Evolutionary conservation across 2,888 invertebrate genomes (phyloP).

Genomic region (Nephrocerus scutellatus): DNA sequence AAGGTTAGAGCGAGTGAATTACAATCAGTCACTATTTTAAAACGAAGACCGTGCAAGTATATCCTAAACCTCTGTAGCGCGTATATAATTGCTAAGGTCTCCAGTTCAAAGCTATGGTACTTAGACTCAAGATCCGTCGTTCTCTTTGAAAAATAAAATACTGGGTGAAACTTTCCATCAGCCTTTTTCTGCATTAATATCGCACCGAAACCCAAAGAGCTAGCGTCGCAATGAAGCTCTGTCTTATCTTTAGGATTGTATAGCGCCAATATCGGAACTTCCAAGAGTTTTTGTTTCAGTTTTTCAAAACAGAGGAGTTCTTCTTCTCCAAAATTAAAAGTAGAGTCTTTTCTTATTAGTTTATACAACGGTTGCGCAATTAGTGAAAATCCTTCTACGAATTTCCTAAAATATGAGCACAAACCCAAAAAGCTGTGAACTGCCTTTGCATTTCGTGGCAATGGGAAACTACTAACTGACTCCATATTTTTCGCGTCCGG

Average conservation of each 20-base stretch:
- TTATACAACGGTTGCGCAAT: slow-evolving; percentile 4
- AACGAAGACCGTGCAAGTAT: background rate
- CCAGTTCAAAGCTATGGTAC: slow-evolving; percentile 33
- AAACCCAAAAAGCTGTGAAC: slow-evolving; percentile 2
- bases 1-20: background rate
- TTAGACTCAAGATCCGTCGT: slow-evolving; percentile 25
- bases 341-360: slow-evolving; percentile 2
- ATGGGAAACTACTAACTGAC: slow-evolving; percentile 2
- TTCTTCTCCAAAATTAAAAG: slow-evolving; percentile 6
- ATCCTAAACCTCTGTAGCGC: slow-evolving; percentile 7
- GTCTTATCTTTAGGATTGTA: slow-evolving; percentile 26
- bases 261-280: slow-evolving; percentile 24
- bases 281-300: slow-evolving; percentile 9
- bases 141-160: slow-evolving; percentile 30
- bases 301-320: slow-evolving; percentile 6
- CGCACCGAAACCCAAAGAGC: slow-evolving; percentile 26
- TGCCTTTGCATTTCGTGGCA: slow-evolving; percentile 3
- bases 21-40: background rate
- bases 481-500: slow-evolving; percentile 3
- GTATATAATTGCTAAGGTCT: slow-evolving; percentile 29
- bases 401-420: background rate
- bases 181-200: slow-evolving; percentile 23
- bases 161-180: slow-evolving; percentile 25
- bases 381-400: slow-evolving; percentile 4
- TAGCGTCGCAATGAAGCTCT: slow-evolving; percentile 33